phyloP scores from a whole-genome alignment of 2,113 vertebrate species.

The Phaetusa simplex region DNA sequence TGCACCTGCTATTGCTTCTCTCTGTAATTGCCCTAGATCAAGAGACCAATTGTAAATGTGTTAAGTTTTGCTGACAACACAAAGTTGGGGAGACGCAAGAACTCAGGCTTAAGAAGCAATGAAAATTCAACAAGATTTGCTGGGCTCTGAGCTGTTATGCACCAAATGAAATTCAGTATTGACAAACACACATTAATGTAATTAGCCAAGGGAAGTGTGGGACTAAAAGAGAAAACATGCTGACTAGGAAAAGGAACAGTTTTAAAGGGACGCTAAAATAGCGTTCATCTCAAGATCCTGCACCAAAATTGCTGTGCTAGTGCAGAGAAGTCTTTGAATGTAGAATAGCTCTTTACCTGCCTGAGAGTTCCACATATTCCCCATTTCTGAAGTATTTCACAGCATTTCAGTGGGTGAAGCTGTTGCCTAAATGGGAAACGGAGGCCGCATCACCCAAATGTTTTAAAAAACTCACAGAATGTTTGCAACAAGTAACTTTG shows the following conservation, averaged over 20 bases:
- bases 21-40: slow-evolving; percentile 78
- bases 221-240: slow-evolving; percentile 18
- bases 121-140: slow-evolving; percentile 74
- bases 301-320: background rate
- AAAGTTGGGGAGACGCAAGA: slow-evolving; percentile 57
- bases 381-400: background rate
- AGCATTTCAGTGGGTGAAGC: background rate
- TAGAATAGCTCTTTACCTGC: background rate
- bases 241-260: slow-evolving; percentile 31
- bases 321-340: background rate
- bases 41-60: slow-evolving; percentile 69
- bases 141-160: slow-evolving; percentile 25
- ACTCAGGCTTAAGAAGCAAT: slow-evolving; percentile 62
- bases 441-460: background rate
- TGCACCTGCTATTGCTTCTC: slow-evolving; percentile 60
- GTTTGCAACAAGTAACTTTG: background rate
- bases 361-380: background rate
- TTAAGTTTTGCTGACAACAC: slow-evolving; percentile 78
- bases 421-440: background rate
- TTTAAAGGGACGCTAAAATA: background rate
- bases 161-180: slow-evolving; percentile 75
- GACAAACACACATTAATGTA: slow-evolving; percentile 71
- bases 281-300: rapidly evolving
- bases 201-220: slow-evolving; percentile 52
- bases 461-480: background rate